Base-by-base conservation (phyloP, 64 coral and sea anemone species). In the Pachyseris speciosa region DNA sequence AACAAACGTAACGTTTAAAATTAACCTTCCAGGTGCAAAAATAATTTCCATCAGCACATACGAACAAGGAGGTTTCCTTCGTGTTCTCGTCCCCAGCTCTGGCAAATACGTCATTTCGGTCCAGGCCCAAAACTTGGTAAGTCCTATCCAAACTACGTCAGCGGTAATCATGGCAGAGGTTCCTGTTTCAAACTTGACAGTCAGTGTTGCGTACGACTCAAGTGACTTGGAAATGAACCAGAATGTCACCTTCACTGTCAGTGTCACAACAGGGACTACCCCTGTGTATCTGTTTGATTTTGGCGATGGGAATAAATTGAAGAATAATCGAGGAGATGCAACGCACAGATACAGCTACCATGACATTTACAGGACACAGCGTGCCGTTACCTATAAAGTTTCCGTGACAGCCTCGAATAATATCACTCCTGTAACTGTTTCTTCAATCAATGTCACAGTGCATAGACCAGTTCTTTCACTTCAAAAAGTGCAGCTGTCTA, bases 1-100 rank as follows among this genome's bases (percentile, higher is more conserved):
- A 37, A 81, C 77, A 55, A 81, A 81, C 44, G 77, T 37, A 11
- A 58, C 77, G 33, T 81, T 81, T 40, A 19, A 81, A 55, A 27
- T 81, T 17, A 39, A 1, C 27, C 10, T 60, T 60, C 2, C 29
- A 0, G 25, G 77, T 34, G 50, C 19, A 81, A 40, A 5, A 1
- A 40, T 81, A 28, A 81, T 1, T 19, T 57, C 17, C 32, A 20
- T 81, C 19, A 28, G 36, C 16, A 59, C 30, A 22, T 58, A 28
- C 28, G 77, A 24, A 59, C 20, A 20, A 24, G 29, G n/a, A 15
- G 48, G 77, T 55, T 36, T 40, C 13, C 34, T 43, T 22, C 29
- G 24, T n/a, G 27, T 59, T 17, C 29, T 58, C 2, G 6, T 63
- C 17, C 3, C 13, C 4, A 17, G 7, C 12, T 17, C 48, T 26